phyloP scores from a whole-genome alignment of 2,888 invertebrate species.

The Agonum fuliginosum region DNA sequence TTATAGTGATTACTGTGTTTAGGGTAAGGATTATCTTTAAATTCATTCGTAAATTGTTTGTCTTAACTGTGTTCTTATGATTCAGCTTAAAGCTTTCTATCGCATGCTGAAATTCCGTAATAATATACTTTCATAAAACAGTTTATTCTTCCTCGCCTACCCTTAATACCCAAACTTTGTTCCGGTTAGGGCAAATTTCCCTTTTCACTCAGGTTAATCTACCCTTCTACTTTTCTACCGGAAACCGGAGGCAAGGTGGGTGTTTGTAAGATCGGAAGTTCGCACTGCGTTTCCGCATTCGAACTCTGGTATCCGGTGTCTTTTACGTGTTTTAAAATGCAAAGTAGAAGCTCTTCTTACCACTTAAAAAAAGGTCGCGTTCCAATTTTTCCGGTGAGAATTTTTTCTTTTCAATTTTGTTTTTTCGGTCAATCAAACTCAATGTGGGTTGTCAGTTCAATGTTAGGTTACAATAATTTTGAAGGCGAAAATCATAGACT shows the following conservation, averaged over 20 bases:
- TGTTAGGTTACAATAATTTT: neutral
- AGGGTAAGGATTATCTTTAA: too few species aligned
- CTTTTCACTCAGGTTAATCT: neutral
- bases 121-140: neutral
- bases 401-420: neutral
- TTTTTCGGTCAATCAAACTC: neutral
- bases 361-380: neutral
- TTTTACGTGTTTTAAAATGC: slow-evolving; percentile 9
- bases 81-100: neutral
- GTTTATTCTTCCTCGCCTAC: neutral
- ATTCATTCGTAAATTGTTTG: too few species aligned
- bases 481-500: too few species aligned
- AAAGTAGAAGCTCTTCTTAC: neutral
- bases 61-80: neutral
- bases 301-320: slow-evolving; percentile 14
- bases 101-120: neutral
- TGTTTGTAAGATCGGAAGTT: neutral
- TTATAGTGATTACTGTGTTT: neutral
- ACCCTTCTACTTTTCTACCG: too few species aligned
- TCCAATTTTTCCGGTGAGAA: neutral
- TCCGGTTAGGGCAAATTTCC: neutral
- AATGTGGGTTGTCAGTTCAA: neutral
- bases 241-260: too few species aligned
- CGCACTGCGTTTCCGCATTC: slow-evolving; percentile 5
- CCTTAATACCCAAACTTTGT: too few species aligned